Evolutionary conservation across 2,797 vertebrate genomes (phyloP), one percentile per base, ranked within the genome.

Genomic region (Melanogrammus aeglefinus): DNA sequence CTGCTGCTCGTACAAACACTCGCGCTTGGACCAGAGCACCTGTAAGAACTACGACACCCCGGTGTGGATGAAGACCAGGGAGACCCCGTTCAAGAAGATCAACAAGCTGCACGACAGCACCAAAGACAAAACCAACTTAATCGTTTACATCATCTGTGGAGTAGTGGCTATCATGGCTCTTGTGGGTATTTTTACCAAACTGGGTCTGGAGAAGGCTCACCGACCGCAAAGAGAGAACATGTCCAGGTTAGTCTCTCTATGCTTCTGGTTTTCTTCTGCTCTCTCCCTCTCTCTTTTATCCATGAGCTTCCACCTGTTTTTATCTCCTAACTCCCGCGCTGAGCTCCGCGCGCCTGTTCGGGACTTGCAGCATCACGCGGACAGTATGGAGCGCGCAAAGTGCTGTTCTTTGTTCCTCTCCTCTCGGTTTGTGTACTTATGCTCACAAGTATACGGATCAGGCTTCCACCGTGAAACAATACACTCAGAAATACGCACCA

Each of bases 121-220:
- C 90, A 96, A 96, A 93, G 97, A 99, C 95, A 99, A 98, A 93
- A 99, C 97, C 81, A 99, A 99, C 95, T 94, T 99, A 85, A 97
- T 99, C 77, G 97, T 99, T 80, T 99, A 99, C 92, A 96, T 99
- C 88, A 97, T 99, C 85, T 99, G 97, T 89, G 97, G 96, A 93
- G 97, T 99, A 89, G 97, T 99, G 92, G 97, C 97, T 74, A 96
- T 99, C 84, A 98, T 99, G 97, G 97, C 97, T 80, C 95, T 99
- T 29, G 97, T 99, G 88, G 97, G 97, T 84, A 99, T 99, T 93
- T 99, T 99, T 96, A 99, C 97, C 87, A 99, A 99, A 90, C 89
- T 98, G 88, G 97, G 97, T 51, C 92, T 98, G 91, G 97, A 98
- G 88, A 98, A 99, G 85, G 97, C 97, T 6, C 97, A 99, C 90